Evolutionary conservation across 1,140 invertebrate genomes (phyloP).

Genomic region (Drosophila pseudoananassae): DNA sequence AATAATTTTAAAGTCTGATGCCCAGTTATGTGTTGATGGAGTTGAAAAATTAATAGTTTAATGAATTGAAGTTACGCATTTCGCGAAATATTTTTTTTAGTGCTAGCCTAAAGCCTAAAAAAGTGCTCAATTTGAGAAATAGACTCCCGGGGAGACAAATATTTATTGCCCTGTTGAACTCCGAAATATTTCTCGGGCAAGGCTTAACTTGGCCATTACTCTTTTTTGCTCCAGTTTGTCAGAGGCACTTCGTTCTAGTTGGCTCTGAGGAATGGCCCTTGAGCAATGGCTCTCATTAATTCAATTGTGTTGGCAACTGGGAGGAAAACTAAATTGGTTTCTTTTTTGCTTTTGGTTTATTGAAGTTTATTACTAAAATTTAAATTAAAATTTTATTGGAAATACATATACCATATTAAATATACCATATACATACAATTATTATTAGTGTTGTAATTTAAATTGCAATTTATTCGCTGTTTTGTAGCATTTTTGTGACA

Average conservation of each 20-base stretch:
- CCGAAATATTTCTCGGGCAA: conserved; percentile 47
- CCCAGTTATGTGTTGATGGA: no score
- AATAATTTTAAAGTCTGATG: background rate
- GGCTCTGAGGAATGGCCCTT: conserved; percentile 15
- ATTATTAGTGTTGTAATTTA: conserved; percentile 45
- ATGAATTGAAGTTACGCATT: background rate
- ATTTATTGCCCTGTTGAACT: conserved; percentile 57
- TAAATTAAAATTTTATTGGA: conserved; percentile 61
- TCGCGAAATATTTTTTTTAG: background rate
- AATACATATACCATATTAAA: conserved; percentile 59
- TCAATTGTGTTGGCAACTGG: conserved; percentile 8
- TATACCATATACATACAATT: conserved; percentile 60
- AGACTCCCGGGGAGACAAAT: conserved; percentile 41
- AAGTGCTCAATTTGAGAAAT: conserved; percentile 22
- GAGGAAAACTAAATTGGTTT: conserved; percentile 25
- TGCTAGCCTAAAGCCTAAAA: background rate
- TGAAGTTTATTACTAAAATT: conserved; percentile 67
- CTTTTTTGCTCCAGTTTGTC: conserved; percentile 50
- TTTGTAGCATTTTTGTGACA: conserved; percentile 24
- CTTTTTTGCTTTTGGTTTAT: conserved; percentile 50
- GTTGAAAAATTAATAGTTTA: conserved; percentile 9
- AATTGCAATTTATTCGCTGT: conserved; percentile 32
- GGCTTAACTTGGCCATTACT: conserved; percentile 47
- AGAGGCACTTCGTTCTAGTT: conserved; percentile 11
- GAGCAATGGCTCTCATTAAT: conserved; percentile 44